phyloP scores from a whole-genome alignment of 2,888 invertebrate species.

The Luperina nickerlii region DNA sequence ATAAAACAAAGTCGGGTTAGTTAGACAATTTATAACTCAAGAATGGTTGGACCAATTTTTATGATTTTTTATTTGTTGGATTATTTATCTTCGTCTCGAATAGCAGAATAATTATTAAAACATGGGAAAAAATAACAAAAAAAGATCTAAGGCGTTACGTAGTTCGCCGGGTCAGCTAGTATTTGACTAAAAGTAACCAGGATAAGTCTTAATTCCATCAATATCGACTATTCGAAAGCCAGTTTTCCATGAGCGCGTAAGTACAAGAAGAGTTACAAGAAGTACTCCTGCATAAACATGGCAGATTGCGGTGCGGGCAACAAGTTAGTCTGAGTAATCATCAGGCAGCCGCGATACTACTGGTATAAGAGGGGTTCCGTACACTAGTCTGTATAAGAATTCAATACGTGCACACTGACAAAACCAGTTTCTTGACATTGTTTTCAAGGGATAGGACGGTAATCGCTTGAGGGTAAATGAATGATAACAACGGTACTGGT shows the following conservation, averaged over 20 bases:
- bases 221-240: neutral
- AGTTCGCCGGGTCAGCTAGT: too few relatives aligned
- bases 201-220: neutral
- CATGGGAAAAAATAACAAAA: too few relatives aligned
- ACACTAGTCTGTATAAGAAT: neutral
- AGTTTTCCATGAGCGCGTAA: neutral
- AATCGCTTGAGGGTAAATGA: too few relatives aligned
- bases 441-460: neutral
- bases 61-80: too few relatives aligned
- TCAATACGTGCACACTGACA: neutral
- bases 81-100: too few relatives aligned
- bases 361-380: neutral
- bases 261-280: conserved; percentile 12
- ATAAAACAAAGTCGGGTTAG: too few relatives aligned
- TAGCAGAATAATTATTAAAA: too few relatives aligned
- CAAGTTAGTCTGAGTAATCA: conserved; percentile 41
- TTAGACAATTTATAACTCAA: too few relatives aligned
- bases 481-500: neutral
- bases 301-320: conserved; percentile 45
- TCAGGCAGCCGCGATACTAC: neutral
- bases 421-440: neutral
- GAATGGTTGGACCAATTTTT: too few relatives aligned
- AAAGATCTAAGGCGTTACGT: too few relatives aligned
- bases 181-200: neutral
- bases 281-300: conserved; percentile 33